Conservation (phyloP, 2,113 vertebrate genomes). For the Cephalopholis sonnerati region DNA sequence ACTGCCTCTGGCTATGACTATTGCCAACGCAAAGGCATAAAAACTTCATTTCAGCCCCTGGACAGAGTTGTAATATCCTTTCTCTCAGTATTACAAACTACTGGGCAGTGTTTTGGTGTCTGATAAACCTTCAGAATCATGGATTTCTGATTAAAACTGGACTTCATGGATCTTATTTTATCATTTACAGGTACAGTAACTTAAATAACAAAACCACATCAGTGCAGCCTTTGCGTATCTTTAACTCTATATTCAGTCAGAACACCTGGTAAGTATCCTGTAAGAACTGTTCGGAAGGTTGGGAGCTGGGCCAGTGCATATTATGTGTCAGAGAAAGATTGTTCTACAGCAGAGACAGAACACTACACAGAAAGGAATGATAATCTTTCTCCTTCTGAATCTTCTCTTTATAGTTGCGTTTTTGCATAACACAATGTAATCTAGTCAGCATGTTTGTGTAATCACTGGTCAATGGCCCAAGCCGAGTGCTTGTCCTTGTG, state of each 20-base stretch:
- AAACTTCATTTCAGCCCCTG: too few species aligned
- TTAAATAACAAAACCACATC: background rate
- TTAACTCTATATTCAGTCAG: background rate
- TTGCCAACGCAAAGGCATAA: too few species aligned
- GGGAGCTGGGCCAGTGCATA: background rate
- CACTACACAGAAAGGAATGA: background rate
- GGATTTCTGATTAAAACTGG: too few species aligned
- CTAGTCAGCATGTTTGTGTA: conserved; percentile 14
- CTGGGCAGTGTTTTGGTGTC: too few species aligned
- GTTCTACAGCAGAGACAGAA: background rate
- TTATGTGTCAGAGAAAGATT: background rate
- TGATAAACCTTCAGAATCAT: too few species aligned
- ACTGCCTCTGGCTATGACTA: too few species aligned
- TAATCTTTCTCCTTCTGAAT: background rate
- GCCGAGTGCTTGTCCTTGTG: background rate
- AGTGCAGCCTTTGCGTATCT: too few species aligned
- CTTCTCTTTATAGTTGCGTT: background rate
- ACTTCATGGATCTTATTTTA: background rate
- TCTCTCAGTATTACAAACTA: too few species aligned
- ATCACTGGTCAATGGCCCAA: conserved; percentile 11
- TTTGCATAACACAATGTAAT: background rate
- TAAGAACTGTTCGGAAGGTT: background rate
- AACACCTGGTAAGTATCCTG: background rate
- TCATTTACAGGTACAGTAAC: background rate
- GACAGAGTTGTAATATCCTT: too few species aligned